Conservation (phyloP, 2,113 vertebrate genomes). For the Marmota monax region DNA sequence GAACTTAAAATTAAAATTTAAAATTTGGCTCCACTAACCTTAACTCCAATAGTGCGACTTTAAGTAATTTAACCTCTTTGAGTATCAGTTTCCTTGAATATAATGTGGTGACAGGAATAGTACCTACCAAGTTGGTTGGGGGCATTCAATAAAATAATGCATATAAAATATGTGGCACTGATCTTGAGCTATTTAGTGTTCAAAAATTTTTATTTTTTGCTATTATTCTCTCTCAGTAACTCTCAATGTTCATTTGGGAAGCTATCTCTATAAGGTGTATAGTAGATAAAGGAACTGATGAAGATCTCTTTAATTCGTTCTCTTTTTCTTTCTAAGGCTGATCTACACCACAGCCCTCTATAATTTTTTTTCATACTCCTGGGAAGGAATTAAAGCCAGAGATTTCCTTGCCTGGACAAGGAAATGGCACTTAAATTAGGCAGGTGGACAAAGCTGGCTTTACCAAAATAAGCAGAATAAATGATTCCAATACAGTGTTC, state of each 20-base stretch:
- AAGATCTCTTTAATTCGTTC: background rate
- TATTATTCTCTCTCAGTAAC: background rate
- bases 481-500: background rate
- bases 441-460: background rate
- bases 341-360: background rate
- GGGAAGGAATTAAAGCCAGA: conserved; percentile 12
- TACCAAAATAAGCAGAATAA: background rate
- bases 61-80: background rate
- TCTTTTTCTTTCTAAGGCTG: background rate
- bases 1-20: background rate
- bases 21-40: background rate
- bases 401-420: background rate
- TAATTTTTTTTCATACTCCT: background rate
- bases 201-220: background rate
- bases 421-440: background rate
- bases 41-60: background rate
- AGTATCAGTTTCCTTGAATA: conserved; percentile 17
- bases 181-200: background rate
- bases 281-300: background rate
- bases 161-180: background rate
- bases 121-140: background rate
- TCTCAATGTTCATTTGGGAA: background rate
- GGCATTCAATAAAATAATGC: background rate
- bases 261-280: background rate
- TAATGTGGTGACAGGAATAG: background rate